Evolutionary conservation across 2,113 vertebrate species (phyloP).

Genomic region (Gyps fulvus): DNA sequence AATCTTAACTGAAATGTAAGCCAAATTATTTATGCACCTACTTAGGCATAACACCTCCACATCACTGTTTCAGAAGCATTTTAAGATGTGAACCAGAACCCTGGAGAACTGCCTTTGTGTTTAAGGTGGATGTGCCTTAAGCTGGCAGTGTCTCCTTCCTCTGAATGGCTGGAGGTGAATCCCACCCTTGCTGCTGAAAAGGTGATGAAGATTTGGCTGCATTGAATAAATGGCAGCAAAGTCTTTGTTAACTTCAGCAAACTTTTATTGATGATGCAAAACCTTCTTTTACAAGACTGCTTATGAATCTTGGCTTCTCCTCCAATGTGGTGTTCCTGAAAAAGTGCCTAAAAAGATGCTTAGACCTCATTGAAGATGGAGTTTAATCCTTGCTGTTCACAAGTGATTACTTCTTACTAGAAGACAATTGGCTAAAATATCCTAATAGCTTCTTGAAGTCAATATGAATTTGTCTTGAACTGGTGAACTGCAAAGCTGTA

Average conservation of each 20-base stretch:
- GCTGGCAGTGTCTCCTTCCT: neutral
- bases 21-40: neutral
- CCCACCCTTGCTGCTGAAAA: neutral
- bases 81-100: neutral
- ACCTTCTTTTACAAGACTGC: neutral
- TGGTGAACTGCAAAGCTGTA: neutral
- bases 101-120: neutral
- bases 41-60: neutral
- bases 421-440: neutral
- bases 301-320: neutral
- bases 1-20: neutral
- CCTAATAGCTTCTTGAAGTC: conserved; percentile 32
- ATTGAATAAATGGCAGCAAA: neutral
- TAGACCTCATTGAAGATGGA: neutral
- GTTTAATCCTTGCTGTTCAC: neutral
- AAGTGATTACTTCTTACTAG: neutral
- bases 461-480: neutral
- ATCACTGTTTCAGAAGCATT: neutral
- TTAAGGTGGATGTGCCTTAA: neutral
- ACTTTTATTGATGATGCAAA: neutral
- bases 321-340: neutral
- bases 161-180: neutral
- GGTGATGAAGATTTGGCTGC: neutral
- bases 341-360: neutral
- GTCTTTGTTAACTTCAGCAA: neutral